Evolutionary conservation across 2,888 invertebrate genomes (phyloP), one percentile per base, ranked within the genome.

Genomic region (Callyntrura guangdongensis): DNA sequence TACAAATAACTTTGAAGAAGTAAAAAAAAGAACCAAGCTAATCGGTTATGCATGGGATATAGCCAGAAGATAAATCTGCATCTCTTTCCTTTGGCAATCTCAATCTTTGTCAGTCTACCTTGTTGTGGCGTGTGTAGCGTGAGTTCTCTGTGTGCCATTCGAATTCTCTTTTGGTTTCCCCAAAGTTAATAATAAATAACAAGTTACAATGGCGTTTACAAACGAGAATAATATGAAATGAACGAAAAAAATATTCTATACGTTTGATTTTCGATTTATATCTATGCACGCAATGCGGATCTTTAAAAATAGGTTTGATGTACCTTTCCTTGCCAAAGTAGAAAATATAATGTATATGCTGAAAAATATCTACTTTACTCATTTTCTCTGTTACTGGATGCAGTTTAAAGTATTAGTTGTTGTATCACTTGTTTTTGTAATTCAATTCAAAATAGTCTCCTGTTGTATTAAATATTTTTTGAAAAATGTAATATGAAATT

Each of bases 241-340:
- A 25, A 53, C 25, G 25, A 17, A 36, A 36, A 36, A 69, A 36
- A 69, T 20, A 74, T n/a, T 22, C 9, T 17, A 72, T 36, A n/a
- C 45, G 8, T 74, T 72, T 72, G 69, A 72, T 64, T 64, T 47
- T 22, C 45, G 47, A 74, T 74, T 47, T 74, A 47, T 47, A 20
- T 22, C 9, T 27, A 36, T 72, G 85, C 85, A 85, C 72, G 85
- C 85, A 85, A 85, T 56, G 72, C 85, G 27, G 49, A 84, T 64
- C 59, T 85, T n/a, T 25, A 72, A 85, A 72, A 74, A 53, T 85
- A 49, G 72, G 72, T 22, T 74, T 74, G 20, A 74, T 47, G 36
- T n/a, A 8, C n/a, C 1, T 49, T 20, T 74, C 17, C 69, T 5
- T 20, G 22, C 56, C 45, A 79, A 56, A 27, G 56, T 9, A 36